These are phyloP conservation scores for Anagyrus pseudococci DNA, from an alignment of 2,888 invertebrate genomes.

Conservation along the genomic window DNA sequence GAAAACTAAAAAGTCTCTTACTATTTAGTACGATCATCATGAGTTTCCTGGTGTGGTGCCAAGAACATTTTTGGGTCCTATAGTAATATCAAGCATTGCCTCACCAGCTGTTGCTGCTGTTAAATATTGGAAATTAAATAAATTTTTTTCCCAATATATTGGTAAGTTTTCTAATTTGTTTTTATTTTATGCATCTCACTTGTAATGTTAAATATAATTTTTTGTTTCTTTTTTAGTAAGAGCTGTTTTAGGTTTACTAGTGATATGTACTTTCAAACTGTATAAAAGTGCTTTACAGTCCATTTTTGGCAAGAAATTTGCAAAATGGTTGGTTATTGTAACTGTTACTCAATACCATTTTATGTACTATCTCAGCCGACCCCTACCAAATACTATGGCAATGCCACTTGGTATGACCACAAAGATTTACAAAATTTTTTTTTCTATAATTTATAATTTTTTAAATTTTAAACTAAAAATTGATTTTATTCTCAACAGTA, in stretches of 20 bases:
- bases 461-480: slow-evolving; percentile 19
- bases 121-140: slow-evolving; percentile 74
- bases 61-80: slow-evolving; percentile 91
- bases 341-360: slow-evolving; percentile 97
- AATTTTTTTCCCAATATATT: slow-evolving; percentile 88
- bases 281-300: slow-evolving; percentile 77
- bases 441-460: slow-evolving; percentile 1
- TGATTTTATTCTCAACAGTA: slow-evolving; percentile 68
- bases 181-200: neutral
- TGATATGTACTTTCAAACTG: slow-evolving; percentile 76
- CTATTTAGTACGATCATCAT: slow-evolving; percentile 90
- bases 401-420: slow-evolving; percentile 79
- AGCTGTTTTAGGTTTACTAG: slow-evolving; percentile 76
- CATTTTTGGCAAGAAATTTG: slow-evolving; percentile 79
- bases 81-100: slow-evolving; percentile 79
- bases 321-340: slow-evolving; percentile 82
- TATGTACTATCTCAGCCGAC: slow-evolving; percentile 93
- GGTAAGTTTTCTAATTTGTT: slow-evolving; percentile 66
- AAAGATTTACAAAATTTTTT: slow-evolving; percentile 7
- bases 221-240: slow-evolving; percentile 80
- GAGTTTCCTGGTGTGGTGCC: slow-evolving; percentile 98
- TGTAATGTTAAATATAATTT: slow-evolving; percentile 2
- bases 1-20: neutral
- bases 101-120: slow-evolving; percentile 77
- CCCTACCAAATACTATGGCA: slow-evolving; percentile 94